Base-by-base conservation (phyloP, 2,888 invertebrate species). In the Hemaris fuciformis region DNA sequence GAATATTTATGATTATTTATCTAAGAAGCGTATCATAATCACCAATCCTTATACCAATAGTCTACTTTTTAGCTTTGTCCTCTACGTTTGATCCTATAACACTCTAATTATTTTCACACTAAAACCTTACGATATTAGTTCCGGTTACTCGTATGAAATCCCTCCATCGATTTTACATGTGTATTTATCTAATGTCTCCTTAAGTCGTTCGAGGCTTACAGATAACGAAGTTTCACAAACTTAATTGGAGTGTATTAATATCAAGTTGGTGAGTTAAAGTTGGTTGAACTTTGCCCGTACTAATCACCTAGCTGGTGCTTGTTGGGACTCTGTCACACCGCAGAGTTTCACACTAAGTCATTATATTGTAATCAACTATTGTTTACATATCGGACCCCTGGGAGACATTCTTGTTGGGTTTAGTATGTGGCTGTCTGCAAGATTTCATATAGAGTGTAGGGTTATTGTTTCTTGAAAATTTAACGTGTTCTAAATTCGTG, bases 211-310 rank as follows among this genome's bases (percentile, higher is more conserved):
- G 71, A 74, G 71, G 70, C 74, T 73, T 68, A 68, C 70, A 77
- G 85, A 86, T 85, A 85, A 79, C 80, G 65, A 78, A 83, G 73
- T 83, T 79, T 76, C 70, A 66, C 65, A 71, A 77, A 85, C 80
- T 79, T 81, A 81, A 84, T 80, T 79, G 78, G 77, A 76, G 81
- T 80, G 79, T 84, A 84, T 85, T 85, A 85, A 85, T 85, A 84
- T 80, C 80, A 75, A 77, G 82, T 83, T 83, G 72, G 73, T 72
- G 77, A 77, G 80, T 75, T 79, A 75, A 81, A 81, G 76, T 83
- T 80, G 64, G 60, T 59, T 65, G 65, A 84, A 83, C 76, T 84
- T 82, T 66, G 74, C 70, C 66, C 63, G 73, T 76, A 74, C 79
- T 83, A 85, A 85, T 84, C 77, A 75, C 73, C 74, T 74, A 67